Conservation (phyloP, 1,140 invertebrate species). For the Nymphalis io region DNA sequence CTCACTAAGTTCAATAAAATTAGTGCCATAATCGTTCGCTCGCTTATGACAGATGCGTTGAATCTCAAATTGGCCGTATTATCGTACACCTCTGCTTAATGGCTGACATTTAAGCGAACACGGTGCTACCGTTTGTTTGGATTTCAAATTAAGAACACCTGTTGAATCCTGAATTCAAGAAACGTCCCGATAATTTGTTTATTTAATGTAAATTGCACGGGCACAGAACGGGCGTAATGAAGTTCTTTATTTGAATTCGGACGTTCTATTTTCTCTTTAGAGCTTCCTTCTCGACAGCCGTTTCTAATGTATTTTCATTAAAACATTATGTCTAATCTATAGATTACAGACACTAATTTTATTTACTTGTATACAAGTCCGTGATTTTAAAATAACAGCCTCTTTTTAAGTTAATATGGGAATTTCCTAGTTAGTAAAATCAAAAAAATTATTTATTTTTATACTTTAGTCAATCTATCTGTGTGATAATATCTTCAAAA, state of each 20-base stretch:
- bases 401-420: no score
- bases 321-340: background rate
- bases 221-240: conserved; percentile 33
- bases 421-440: no score
- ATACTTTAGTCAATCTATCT: no score
- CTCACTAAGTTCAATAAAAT: conserved; percentile 24
- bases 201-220: conserved; percentile 59
- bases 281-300: background rate
- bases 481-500: no score
- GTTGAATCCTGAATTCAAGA: conserved; percentile 47
- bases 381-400: no score
- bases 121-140: conserved; percentile 56
- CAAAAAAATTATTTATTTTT: no score
- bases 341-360: no score
- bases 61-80: conserved; percentile 40
- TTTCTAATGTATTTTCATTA: background rate
- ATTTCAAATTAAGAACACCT: conserved; percentile 67
- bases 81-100: conserved; percentile 42
- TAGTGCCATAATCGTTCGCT: conserved; percentile 30
- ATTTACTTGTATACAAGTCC: no score
- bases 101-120: conserved; percentile 44
- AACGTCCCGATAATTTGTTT: conserved; percentile 59
- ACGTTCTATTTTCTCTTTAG: conserved; percentile 3
- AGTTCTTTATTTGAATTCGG: conserved; percentile 38
- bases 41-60: conserved; percentile 43